These are phyloP conservation scores for Anabacerthia variegaticeps DNA, from an alignment of 2,797 vertebrate species.

Conservation along the genomic window DNA sequence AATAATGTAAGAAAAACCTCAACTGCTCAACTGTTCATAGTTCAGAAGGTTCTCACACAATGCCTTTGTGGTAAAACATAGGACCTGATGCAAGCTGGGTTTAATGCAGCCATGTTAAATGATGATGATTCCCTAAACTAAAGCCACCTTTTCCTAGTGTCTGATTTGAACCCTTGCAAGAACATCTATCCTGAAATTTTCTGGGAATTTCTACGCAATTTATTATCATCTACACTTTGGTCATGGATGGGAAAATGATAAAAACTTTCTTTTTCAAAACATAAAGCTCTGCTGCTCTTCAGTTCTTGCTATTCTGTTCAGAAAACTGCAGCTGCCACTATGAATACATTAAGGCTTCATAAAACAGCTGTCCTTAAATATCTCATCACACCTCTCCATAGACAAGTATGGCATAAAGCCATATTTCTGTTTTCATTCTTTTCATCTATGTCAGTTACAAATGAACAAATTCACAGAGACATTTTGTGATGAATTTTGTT, in stretches of 20 bases:
- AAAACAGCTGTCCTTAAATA: slow-evolving; percentile 1
- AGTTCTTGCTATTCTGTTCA: not conserved
- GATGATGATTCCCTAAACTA: not conserved
- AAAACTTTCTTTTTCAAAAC: not conserved
- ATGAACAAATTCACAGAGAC: not conserved
- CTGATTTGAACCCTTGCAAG: not conserved
- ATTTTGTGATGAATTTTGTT: not conserved
- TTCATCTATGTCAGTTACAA: not conserved
- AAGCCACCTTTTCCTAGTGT: not conserved
- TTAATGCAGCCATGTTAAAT: not conserved
- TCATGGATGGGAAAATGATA: not conserved
- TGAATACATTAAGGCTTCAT: not conserved
- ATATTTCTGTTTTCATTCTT: not conserved
- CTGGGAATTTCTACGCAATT: not conserved
- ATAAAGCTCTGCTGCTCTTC: not conserved
- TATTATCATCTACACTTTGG: not conserved
- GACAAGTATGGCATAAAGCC: not conserved
- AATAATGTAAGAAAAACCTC: not conserved
- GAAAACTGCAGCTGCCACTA: not conserved
- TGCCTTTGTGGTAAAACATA: not conserved
- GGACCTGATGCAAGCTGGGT: not conserved
- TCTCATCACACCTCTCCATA: not conserved
- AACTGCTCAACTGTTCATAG: not conserved
- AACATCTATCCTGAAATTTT: not conserved
- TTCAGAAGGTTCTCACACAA: not conserved